Evolutionary conservation across 2,888 invertebrate genomes (phyloP).

Genomic region (Eupithecia centaureata): DNA sequence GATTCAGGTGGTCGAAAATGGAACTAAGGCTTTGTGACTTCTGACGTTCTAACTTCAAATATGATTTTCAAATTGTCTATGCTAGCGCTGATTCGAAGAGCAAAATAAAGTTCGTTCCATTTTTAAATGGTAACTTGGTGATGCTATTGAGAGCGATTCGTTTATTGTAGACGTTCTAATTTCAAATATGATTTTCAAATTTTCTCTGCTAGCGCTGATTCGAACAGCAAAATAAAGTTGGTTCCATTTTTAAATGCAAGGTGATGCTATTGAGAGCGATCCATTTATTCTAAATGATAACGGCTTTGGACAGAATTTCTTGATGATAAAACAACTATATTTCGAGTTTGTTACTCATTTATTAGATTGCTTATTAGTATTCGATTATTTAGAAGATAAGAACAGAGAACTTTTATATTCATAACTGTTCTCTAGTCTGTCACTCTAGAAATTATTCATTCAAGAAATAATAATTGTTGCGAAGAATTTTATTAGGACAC

Average conservation of each 20-base stretch:
- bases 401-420: not conserved
- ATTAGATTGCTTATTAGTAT: not conserved
- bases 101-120: constrained; percentile 26
- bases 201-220: not conserved
- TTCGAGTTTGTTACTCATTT: constrained; percentile 23
- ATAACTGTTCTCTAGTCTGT: not conserved
- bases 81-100: not conserved
- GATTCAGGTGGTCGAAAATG: constrained; percentile 2
- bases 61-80: not conserved
- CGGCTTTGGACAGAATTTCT: constrained; percentile 34
- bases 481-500: not conserved
- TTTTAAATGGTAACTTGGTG: constrained; percentile 48
- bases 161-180: constrained; percentile 43
- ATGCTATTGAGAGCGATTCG: constrained; percentile 35
- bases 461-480: not conserved
- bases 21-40: not conserved
- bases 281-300: constrained; percentile 42
- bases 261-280: constrained; percentile 28
- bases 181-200: not conserved
- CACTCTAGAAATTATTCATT: not conserved
- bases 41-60: too few relatives aligned
- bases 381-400: constrained; percentile 4
- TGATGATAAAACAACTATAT: constrained; percentile 42
- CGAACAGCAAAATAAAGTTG: not conserved
- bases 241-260: constrained; percentile 48